Evolutionary conservation across 2,113 vertebrate species (phyloP).

Genomic region (Eira barbara): DNA sequence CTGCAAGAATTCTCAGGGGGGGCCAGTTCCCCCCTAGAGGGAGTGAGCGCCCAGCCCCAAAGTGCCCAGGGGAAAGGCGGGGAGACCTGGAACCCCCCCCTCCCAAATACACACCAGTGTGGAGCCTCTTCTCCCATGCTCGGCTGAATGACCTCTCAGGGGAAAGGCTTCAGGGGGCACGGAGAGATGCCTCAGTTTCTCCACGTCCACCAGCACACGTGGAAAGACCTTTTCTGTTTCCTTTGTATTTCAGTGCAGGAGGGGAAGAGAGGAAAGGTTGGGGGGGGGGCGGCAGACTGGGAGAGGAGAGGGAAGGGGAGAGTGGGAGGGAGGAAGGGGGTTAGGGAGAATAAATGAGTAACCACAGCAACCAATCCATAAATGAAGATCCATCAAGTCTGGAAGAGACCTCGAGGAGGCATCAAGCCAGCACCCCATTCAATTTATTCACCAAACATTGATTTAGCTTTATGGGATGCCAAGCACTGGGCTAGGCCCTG

Average conservation of each 20-base stretch:
- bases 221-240: neutral
- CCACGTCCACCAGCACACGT: too few species aligned
- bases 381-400: neutral
- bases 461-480: neutral
- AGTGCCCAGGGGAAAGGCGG: neutral
- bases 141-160: neutral
- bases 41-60: neutral
- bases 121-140: too few species aligned
- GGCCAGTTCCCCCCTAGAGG: neutral
- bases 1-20: neutral
- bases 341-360: neutral
- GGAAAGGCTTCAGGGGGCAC: neutral
- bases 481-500: neutral
- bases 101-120: too few species aligned
- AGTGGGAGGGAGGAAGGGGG: neutral
- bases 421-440: neutral
- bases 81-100: neutral
- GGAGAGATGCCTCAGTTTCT: neutral
- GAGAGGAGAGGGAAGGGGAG: neutral
- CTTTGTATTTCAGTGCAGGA: neutral
- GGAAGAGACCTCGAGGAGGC: neutral
- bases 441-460: neutral
- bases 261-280: neutral
- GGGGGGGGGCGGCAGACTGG: fast-evolving
- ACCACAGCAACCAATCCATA: neutral